phyloP scores from a whole-genome alignment of 2,113 vertebrate genomes.

The Numenius arquata region DNA sequence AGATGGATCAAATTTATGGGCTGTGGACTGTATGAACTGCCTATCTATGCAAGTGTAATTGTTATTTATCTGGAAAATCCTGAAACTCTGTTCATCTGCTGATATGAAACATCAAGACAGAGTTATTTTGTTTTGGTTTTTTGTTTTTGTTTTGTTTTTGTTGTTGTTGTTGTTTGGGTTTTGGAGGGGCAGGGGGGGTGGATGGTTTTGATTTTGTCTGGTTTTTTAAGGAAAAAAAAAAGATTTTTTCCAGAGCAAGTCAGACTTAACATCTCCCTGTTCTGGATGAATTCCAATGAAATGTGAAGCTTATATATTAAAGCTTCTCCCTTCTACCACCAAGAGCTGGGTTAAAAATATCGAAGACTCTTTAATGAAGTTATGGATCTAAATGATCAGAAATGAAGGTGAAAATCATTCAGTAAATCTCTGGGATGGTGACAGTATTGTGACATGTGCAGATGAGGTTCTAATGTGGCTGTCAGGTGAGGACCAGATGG shows the following conservation, averaged over 20 bases:
- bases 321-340: neutral
- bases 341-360: neutral
- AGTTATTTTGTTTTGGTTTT: neutral
- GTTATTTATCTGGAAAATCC: neutral
- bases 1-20: neutral
- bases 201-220: neutral
- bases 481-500: neutral
- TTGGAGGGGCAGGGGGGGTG: neutral
- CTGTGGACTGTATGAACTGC: neutral
- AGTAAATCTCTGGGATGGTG: neutral
- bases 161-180: neutral
- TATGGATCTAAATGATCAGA: neutral
- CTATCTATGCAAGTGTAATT: neutral
- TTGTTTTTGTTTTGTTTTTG: neutral
- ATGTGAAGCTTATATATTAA: neutral
- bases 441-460: neutral
- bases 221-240: neutral
- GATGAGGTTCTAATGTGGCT: neutral
- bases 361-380: neutral
- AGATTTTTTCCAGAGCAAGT: neutral
- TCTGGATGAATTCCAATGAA: neutral
- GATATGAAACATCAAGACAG: neutral
- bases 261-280: neutral
- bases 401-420: neutral
- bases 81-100: neutral